Conservation (phyloP, 2,888 invertebrate species). For the Tiphia femorata region DNA sequence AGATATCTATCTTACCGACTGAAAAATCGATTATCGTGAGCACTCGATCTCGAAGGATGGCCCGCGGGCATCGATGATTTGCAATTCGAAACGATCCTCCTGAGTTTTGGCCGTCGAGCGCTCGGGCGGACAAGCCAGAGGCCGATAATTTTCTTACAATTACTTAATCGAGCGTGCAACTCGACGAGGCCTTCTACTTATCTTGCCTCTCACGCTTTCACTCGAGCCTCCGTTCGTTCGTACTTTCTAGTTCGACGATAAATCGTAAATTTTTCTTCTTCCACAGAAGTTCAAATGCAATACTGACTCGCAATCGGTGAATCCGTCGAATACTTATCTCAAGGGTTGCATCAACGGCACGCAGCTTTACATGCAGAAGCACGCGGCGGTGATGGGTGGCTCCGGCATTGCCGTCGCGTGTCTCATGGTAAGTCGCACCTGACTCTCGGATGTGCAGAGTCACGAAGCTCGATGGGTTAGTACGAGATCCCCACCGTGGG, state of each 20-base stretch:
- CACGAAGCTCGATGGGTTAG: too few relatives aligned
- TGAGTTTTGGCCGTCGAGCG: too few relatives aligned
- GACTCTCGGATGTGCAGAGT: too few relatives aligned
- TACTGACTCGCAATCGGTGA: conserved; percentile 57
- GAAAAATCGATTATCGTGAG: neutral
- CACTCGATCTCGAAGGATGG: neutral
- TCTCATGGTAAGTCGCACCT: conserved; percentile 86
- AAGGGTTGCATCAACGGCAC: conserved; percentile 84
- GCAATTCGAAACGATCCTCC: conserved; percentile 1
- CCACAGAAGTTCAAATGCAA: conserved; percentile 68
- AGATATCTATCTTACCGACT: too few relatives aligned
- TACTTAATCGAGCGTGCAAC: conserved; percentile 25
- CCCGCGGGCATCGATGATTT: neutral
- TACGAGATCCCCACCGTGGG: too few relatives aligned
- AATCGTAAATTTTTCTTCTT: conserved; percentile 3
- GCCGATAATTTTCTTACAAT: conserved; percentile 23
- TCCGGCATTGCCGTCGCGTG: conserved; percentile 87
- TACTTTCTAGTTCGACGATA: neutral
- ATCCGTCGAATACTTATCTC: conserved; percentile 76
- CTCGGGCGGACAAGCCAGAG: too few relatives aligned
- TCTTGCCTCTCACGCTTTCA: conserved; percentile 51
- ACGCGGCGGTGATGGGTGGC: conserved; percentile 85
- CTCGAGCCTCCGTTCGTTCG: conserved; percentile 14
- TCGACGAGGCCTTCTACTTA: neutral
- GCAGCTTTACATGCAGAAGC: conserved; percentile 79